phyloP scores from a whole-genome alignment of 1,140 invertebrate genomes.

The Tribolium castaneum region DNA sequence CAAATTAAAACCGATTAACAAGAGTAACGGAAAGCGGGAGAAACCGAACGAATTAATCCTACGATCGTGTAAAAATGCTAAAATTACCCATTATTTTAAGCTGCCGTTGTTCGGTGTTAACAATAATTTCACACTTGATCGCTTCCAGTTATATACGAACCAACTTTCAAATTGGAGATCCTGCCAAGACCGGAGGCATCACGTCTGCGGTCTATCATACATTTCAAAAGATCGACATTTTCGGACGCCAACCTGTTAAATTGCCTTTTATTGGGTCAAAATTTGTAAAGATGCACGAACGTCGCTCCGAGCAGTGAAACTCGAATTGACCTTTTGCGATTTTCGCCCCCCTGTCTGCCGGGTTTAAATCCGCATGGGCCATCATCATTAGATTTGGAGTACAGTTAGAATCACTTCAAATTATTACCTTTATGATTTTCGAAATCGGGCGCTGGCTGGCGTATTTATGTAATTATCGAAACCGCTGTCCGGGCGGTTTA shows the following conservation, averaged over 20 bases:
- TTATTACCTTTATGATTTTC: too few relatives aligned
- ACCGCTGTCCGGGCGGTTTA: background rate
- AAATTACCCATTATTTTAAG: constrained; percentile 20
- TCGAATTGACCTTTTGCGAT: constrained; percentile 9
- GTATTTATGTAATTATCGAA: background rate
- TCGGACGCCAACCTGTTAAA: background rate
- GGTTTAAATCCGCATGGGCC: background rate
- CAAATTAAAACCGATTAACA: constrained; percentile 11
- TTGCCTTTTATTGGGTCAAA: constrained; percentile 25
- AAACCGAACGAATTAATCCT: background rate
- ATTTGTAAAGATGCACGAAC: constrained; percentile 29
- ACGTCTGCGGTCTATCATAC: constrained; percentile 40
- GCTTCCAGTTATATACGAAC: constrained; percentile 1
- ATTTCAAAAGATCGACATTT: background rate
- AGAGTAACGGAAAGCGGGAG: background rate
- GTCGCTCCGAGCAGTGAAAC: constrained; percentile 32
- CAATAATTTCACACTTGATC: constrained; percentile 47
- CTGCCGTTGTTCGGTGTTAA: constrained; percentile 16
- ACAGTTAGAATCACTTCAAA: background rate
- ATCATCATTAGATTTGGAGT: background rate
- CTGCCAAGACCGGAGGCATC: constrained; percentile 5
- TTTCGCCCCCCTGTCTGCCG: background rate
- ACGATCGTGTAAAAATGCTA: background rate
- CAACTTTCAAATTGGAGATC: constrained; percentile 44
- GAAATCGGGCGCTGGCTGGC: too few relatives aligned